Conservation (phyloP, 2,113 vertebrate species). For the Larimichthys crocea region DNA sequence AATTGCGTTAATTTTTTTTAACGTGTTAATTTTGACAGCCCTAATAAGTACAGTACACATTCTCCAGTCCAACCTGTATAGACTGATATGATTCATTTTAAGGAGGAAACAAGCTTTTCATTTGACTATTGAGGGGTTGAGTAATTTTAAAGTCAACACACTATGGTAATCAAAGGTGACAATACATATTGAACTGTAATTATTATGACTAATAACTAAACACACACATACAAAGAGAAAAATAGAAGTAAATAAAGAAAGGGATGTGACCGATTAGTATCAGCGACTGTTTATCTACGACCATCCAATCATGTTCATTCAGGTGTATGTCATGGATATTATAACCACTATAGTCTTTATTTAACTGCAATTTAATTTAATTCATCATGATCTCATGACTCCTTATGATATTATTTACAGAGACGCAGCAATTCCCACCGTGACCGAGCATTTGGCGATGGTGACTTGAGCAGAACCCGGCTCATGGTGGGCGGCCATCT, state of each 20-base stretch:
- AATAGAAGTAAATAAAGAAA: too few species aligned
- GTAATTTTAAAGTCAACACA: neutral
- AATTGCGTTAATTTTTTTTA: too few species aligned
- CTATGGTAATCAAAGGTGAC: neutral
- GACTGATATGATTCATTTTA: neutral
- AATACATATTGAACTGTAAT: neutral
- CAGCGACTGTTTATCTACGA: too few species aligned
- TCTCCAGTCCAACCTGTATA: neutral
- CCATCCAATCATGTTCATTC: too few species aligned
- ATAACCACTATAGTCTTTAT: neutral
- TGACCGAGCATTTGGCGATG: too few species aligned
- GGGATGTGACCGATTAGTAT: too few species aligned
- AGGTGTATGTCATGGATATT: neutral
- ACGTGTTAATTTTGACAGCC: too few species aligned
- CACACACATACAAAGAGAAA: neutral
- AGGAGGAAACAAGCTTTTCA: neutral
- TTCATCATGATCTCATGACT: too few species aligned
- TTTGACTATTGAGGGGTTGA: neutral
- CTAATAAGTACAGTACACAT: neutral
- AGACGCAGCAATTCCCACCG: too few species aligned
- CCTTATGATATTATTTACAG: too few species aligned
- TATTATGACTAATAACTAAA: neutral
- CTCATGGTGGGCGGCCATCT: too few species aligned
- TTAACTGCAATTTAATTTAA: neutral
- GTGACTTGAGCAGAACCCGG: too few species aligned